These are phyloP conservation scores for Meiosimyza decipiens DNA, from an alignment of 2,888 invertebrate genomes.

Conservation along the genomic window DNA sequence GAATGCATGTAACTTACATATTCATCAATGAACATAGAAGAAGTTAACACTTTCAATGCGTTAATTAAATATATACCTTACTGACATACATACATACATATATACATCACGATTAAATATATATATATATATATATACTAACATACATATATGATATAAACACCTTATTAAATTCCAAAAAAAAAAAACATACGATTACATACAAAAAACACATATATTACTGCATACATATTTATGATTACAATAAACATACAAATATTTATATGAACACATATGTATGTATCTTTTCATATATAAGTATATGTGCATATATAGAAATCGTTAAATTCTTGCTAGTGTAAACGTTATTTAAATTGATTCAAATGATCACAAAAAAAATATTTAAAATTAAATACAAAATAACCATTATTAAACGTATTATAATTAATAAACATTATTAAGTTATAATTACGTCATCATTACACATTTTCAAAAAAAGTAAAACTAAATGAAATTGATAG, in stretches of 20 bases:
- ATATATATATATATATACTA: too few relatives aligned
- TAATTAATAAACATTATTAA: conserved; percentile 34
- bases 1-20: too few relatives aligned
- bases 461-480: conserved; percentile 32
- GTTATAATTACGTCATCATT: conserved; percentile 21
- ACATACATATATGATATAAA: too few relatives aligned
- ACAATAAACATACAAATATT: conserved; percentile 8
- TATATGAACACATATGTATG: conserved; percentile 11
- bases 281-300: conserved; percentile 7
- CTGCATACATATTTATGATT: conserved; percentile 4
- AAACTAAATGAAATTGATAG: conserved; percentile 19
- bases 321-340: conserved; percentile 47
- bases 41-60: too few relatives aligned
- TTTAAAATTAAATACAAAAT: conserved; percentile 38
- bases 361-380: conserved; percentile 14
- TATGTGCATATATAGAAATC: conserved; percentile 39
- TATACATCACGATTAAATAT: too few relatives aligned
- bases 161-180: too few relatives aligned
- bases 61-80: too few relatives aligned
- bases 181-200: too few relatives aligned
- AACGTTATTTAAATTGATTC: conserved; percentile 38
- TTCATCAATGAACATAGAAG: too few relatives aligned
- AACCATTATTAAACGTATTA: conserved; percentile 41
- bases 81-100: too few relatives aligned
- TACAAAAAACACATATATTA: too few relatives aligned